These are phyloP conservation scores for Kradibia gibbosae DNA, from an alignment of 1,140 invertebrate genomes.

Conservation along the genomic window DNA sequence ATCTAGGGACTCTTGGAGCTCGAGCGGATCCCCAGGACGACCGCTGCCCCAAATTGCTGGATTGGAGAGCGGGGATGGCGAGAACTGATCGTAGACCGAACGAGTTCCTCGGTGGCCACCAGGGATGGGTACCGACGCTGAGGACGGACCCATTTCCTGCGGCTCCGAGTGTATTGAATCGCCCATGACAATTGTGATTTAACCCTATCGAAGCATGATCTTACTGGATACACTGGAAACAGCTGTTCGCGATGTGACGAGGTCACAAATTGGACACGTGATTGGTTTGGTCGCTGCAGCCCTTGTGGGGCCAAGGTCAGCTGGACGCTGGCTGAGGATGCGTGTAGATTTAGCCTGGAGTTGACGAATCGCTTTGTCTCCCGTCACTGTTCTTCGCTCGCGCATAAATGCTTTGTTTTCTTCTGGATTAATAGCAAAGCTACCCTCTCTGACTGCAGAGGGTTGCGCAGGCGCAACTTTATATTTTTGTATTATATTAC, in stretches of 20 bases:
- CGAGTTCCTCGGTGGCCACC: constrained; percentile 64
- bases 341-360: neutral
- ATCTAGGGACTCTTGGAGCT: constrained; percentile 64
- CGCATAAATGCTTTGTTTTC: neutral
- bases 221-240: neutral
- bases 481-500: neutral
- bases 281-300: neutral
- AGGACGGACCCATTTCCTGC: constrained; percentile 56
- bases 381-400: neutral
- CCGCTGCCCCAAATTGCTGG: constrained; percentile 62
- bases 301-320: neutral
- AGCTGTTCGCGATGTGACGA: neutral
- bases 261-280: neutral
- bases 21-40: constrained; percentile 54
- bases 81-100: constrained; percentile 66
- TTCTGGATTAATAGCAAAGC: neutral
- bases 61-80: constrained; percentile 65
- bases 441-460: neutral
- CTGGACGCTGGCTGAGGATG: neutral
- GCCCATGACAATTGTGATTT: neutral
- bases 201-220: neutral
- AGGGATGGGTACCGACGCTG: constrained; percentile 70
- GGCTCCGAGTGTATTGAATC: neutral
- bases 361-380: neutral
- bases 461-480: neutral